Evolutionary conservation across 2,113 vertebrate genomes (phyloP).

Genomic region (Eptesicus fuscus): DNA sequence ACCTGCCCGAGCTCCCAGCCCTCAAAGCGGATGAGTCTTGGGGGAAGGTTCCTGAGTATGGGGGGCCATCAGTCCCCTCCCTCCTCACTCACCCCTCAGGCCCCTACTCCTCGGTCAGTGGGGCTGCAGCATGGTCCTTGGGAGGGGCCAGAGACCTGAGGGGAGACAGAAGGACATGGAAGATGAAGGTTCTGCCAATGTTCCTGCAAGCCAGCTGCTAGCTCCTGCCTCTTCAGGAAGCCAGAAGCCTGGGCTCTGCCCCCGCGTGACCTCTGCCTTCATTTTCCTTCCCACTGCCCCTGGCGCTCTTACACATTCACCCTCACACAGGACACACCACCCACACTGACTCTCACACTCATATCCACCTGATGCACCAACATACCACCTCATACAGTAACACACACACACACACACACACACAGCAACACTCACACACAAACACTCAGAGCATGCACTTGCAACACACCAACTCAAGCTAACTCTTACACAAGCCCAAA

Average conservation of each 20-base stretch:
- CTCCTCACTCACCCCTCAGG: conserved; percentile 49
- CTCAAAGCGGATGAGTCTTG: neutral
- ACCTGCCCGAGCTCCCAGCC: conserved; percentile 43
- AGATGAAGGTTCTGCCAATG: conserved; percentile 1
- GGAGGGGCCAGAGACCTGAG: conserved; percentile 53
- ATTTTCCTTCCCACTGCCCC: neutral
- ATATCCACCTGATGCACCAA: neutral
- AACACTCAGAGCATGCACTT: neutral
- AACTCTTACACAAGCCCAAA: neutral
- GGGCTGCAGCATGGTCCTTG: conserved; percentile 38
- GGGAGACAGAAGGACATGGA: conserved; percentile 16
- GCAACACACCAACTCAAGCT: neutral
- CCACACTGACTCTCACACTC: neutral
- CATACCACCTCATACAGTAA: neutral
- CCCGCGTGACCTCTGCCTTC: conserved; percentile 14
- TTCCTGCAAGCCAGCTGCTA: conserved; percentile 41
- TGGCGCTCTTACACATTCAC: neutral
- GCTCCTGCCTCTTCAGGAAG: conserved; percentile 33
- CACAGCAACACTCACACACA: neutral
- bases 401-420: neutral
- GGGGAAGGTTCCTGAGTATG: neutral
- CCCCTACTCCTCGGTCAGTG: conserved; percentile 51
- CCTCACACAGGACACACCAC: neutral
- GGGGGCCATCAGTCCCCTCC: neutral
- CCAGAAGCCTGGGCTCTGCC: conserved; percentile 36